Percentiles rank a stretch among this genome's conserved stretches.
These are phyloP conservation scores for Pantherophis alleghaniensis DNA, from an alignment of 2,797 vertebrate genomes.

Conservation along the genomic window DNA sequence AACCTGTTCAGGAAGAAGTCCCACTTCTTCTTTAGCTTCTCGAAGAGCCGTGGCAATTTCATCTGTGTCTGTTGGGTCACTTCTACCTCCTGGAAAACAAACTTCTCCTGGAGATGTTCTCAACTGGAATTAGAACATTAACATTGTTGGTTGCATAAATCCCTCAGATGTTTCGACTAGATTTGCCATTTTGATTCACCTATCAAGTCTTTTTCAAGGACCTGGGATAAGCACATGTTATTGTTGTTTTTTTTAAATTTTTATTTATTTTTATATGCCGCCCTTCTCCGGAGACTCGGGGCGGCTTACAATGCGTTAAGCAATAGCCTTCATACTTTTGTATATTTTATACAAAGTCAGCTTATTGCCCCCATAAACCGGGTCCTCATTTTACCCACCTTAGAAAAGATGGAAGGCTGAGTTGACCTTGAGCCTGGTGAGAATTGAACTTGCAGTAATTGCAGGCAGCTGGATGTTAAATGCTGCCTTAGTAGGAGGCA, in stretches of 20 bases:
- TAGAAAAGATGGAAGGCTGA: no score
- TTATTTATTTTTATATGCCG: no score
- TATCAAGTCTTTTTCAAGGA: neutral
- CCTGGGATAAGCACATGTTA: neutral
- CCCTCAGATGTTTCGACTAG: neutral
- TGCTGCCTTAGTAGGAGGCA: no score
- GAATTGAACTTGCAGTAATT: no score
- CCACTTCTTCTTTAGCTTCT: slow-evolving; percentile 90
- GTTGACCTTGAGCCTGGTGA: no score
- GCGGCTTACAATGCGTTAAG: no score
- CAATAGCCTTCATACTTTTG: no score
- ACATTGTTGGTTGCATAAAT: neutral
- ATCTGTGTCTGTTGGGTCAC: slow-evolving; percentile 78
- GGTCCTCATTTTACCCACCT: no score
- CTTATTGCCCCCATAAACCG: no score
- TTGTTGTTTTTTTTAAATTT: neutral
- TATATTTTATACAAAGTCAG: no score
- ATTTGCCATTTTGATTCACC: neutral
- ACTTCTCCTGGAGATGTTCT: slow-evolving; percentile 85
- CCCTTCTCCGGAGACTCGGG: no score
- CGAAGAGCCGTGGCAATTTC: slow-evolving; percentile 87
- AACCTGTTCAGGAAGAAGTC: slow-evolving; percentile 77
- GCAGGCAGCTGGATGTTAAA: no score
- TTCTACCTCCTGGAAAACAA: slow-evolving; percentile 92
- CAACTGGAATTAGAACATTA: slow-evolving; percentile 71